Evolutionary conservation across 2,888 invertebrate species (phyloP).

Genomic region (Monopis laevigella): DNA sequence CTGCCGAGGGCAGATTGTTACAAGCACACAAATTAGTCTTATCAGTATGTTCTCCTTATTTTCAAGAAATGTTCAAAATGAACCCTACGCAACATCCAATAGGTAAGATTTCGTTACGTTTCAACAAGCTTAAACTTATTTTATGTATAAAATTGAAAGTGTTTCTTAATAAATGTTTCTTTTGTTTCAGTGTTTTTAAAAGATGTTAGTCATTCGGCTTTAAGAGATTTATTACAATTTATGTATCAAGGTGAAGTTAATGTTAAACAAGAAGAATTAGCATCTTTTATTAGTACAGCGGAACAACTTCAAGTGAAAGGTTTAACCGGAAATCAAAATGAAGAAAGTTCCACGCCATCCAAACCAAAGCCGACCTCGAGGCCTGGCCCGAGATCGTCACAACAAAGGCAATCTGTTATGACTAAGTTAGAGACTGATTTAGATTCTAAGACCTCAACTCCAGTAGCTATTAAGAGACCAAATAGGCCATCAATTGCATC

Average conservation of each 20-base stretch:
- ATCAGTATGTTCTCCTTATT: constrained; percentile 78
- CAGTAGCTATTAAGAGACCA: constrained; percentile 71
- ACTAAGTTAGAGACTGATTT: constrained; percentile 71
- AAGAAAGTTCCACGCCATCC: constrained; percentile 66
- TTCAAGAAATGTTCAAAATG: constrained; percentile 78
- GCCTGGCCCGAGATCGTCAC: constrained; percentile 73
- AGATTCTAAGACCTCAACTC: constrained; percentile 71
- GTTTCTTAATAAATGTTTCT: constrained; percentile 17
- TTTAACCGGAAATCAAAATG: constrained; percentile 72
- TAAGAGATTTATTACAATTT: constrained; percentile 76
- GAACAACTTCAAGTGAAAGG: constrained; percentile 78
- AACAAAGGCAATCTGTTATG: constrained; percentile 69
- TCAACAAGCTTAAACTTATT: neutral
- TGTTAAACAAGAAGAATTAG: constrained; percentile 76
- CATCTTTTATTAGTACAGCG: constrained; percentile 76
- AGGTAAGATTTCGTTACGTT: constrained; percentile 46
- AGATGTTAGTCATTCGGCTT: constrained; percentile 75
- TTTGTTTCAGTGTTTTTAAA: constrained; percentile 72
- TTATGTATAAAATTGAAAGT: constrained; percentile 4
- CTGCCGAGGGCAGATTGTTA: constrained; percentile 75
- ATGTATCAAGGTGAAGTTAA: constrained; percentile 79
- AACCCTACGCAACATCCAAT: constrained; percentile 74
- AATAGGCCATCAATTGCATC: constrained; percentile 72
- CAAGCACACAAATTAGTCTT: constrained; percentile 77
- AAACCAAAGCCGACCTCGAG: constrained; percentile 67